These are phyloP conservation scores for Protomyctophum bolini DNA, from an alignment of 2,113 vertebrate genomes.

Conservation along the genomic window DNA sequence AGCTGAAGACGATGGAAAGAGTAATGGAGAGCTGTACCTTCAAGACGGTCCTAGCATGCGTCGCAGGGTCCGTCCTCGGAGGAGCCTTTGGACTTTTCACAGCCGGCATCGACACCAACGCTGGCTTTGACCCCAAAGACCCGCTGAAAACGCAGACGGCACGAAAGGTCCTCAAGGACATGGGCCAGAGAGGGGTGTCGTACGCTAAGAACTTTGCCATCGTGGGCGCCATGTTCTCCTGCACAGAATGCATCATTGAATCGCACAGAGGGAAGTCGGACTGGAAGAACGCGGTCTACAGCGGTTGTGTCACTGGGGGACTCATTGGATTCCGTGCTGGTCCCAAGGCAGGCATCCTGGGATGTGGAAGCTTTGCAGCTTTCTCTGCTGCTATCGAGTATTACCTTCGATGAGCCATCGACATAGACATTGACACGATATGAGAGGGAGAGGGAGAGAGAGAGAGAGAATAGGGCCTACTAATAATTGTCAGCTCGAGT, in stretches of 20 bases:
- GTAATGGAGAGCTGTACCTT: conserved; percentile 97
- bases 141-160: conserved; percentile 91
- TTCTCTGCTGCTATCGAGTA: conserved; percentile 97
- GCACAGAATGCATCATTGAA: conserved; percentile 95
- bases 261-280: conserved; percentile 96
- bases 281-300: conserved; percentile 96
- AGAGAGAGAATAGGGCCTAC: no score
- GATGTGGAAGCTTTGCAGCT: conserved; percentile 95
- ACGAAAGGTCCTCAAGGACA: conserved; percentile 94
- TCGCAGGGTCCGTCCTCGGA: conserved; percentile 95
- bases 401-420: conserved; percentile 84
- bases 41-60: conserved; percentile 91
- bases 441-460: no score
- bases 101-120: conserved; percentile 95
- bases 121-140: conserved; percentile 96
- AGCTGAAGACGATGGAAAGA: conserved; percentile 96
- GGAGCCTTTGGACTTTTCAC: conserved; percentile 97
- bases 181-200: conserved; percentile 97
- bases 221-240: conserved; percentile 97
- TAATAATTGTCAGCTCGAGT: no score
- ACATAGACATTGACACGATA: no score
- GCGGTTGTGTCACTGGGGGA: conserved; percentile 94
- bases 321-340: conserved; percentile 95
- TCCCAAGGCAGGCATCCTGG: conserved; percentile 89
- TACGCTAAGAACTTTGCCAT: conserved; percentile 99